A percentile compares a stretch with the other conserved stretches of the same genome.
These are phyloP conservation scores for Eucera pruinosa DNA, from an alignment of 2,888 invertebrate genomes.

Conservation along the genomic window DNA sequence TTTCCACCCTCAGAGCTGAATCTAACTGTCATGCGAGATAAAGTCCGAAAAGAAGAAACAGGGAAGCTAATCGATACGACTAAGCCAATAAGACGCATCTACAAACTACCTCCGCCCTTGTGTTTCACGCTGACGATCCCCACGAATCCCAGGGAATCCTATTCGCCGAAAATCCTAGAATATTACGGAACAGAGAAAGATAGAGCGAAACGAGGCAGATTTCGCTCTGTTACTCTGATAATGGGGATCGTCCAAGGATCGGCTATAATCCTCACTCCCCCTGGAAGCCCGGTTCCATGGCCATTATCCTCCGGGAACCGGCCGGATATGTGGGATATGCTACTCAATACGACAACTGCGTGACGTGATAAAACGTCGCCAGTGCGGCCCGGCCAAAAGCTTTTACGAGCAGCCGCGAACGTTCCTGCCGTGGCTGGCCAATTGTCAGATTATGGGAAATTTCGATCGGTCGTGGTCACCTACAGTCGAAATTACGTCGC, in stretches of 20 bases:
- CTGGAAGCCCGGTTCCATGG: constrained; percentile 17
- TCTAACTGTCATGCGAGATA: not conserved
- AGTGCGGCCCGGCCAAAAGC: constrained; percentile 59
- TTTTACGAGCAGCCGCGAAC: constrained; percentile 63
- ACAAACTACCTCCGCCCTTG: constrained; percentile 36
- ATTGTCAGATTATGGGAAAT: constrained; percentile 67
- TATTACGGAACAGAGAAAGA: constrained; percentile 14
- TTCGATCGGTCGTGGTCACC: constrained; percentile 39
- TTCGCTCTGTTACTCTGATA: constrained; percentile 36
- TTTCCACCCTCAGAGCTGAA: not conserved
- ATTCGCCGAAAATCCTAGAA: constrained; percentile 40
- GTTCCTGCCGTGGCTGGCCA: constrained; percentile 51
- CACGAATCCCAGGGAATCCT: constrained; percentile 35
- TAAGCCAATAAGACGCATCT: constrained; percentile 50
- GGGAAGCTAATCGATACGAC: constrained; percentile 47
- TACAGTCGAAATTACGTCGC: constrained; percentile 44
- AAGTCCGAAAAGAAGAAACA: constrained; percentile 22
- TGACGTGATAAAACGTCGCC: constrained; percentile 68
- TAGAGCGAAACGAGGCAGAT: constrained; percentile 25
- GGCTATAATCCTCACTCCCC: constrained; percentile 38
- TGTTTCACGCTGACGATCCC: constrained; percentile 25
- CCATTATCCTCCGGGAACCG: constrained; percentile 41
- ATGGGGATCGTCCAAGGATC: constrained; percentile 37
- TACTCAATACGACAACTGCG: constrained; percentile 51
- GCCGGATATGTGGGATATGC: constrained; percentile 26